Conservation (phyloP, 2,113 vertebrate genomes). For the Thalassarche chlororhynchos region DNA sequence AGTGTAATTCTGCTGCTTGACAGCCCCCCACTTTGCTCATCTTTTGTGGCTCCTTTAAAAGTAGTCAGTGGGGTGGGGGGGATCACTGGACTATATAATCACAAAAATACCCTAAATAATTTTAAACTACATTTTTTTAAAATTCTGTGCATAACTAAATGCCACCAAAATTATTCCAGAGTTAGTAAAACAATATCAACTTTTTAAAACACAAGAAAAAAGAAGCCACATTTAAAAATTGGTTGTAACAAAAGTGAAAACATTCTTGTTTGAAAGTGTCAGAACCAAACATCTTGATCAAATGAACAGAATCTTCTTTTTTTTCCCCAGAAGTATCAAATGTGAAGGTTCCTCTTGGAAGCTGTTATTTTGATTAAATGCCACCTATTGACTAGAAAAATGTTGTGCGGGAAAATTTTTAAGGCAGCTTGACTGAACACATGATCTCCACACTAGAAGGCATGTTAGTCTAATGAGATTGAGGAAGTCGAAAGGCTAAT, state of each 20-base stretch:
- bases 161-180: not conserved
- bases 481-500: not conserved
- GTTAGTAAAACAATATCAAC: not conserved
- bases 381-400: not conserved
- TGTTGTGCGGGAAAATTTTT: not conserved
- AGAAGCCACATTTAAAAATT: not conserved
- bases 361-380: not conserved
- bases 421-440: not conserved
- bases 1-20: not conserved
- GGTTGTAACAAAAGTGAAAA: not conserved
- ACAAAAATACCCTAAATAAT: not conserved
- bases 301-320: not conserved
- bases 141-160: not conserved
- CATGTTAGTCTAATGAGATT: not conserved
- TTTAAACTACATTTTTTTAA: not conserved
- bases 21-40: accelerated
- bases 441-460: not conserved
- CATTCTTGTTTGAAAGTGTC: not conserved
- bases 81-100: not conserved
- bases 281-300: not conserved
- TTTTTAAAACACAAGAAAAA: not conserved
- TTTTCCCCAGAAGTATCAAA: not conserved
- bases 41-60: not conserved
- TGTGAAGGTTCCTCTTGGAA: not conserved
- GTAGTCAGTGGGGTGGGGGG: accelerated